Evolutionary conservation across 2,888 invertebrate species (phyloP).

Genomic region (Dynastes tityus): DNA sequence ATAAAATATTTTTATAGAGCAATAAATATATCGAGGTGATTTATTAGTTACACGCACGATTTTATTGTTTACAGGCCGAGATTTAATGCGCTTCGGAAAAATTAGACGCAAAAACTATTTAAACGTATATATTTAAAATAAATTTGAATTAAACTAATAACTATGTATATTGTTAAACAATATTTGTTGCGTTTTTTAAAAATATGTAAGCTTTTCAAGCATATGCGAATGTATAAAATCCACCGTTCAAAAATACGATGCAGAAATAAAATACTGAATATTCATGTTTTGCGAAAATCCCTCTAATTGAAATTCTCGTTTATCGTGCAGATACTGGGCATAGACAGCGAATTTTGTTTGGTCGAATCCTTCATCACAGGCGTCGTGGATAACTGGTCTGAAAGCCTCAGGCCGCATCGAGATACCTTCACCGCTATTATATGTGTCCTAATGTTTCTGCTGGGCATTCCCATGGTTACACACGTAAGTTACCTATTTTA

Average conservation of each 20-base stretch:
- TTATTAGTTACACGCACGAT: not conserved
- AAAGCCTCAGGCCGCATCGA: constrained; percentile 74
- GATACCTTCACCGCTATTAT: constrained; percentile 80
- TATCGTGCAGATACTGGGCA: constrained; percentile 76
- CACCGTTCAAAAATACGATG: not conserved
- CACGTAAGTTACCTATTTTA: constrained; percentile 74
- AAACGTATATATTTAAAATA: no score
- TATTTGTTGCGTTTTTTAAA: no score
- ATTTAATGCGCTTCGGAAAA: not conserved
- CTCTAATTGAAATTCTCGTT: constrained; percentile 30
- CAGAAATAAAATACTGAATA: not conserved
- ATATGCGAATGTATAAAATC: no score
- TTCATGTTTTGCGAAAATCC: constrained; percentile 5
- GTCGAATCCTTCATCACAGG: constrained; percentile 78
- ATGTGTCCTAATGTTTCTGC: constrained; percentile 86
- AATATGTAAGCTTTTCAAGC: no score
- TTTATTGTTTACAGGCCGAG: not conserved
- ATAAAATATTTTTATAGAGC: not conserved
- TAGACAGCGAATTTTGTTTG: constrained; percentile 83
- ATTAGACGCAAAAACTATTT: no score
- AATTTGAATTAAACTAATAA: no score
- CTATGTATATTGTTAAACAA: no score
- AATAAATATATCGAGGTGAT: not conserved
- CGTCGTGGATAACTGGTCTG: constrained; percentile 75
- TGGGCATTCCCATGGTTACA: constrained; percentile 90